Evolutionary conservation across 53 echinoderm and acorn worm species (phyloP), one percentile per base, ranked within the genome.

Genomic region (Stichopus horrens): DNA sequence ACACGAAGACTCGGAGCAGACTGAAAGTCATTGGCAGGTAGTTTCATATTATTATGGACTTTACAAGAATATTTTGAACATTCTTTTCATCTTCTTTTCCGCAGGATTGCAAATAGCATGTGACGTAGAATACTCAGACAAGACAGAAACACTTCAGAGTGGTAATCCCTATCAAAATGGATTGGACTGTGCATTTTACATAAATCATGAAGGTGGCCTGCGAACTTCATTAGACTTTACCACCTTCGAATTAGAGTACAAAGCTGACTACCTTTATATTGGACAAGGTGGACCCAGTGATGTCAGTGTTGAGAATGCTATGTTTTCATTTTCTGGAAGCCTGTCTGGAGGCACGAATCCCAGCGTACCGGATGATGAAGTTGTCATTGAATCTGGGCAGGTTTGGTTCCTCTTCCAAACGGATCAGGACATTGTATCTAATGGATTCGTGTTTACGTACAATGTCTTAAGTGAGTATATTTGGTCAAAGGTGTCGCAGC

Each of bases 391-490:
- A 59, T 77, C 79, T 18, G 88, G 67, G 7, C 22, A 78, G 0
- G 58, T 87, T 4, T 91, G 91, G 91, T 91, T 91, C 86, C 65
- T 87, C 22, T 91, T 91, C 66, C 9, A 19, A 4, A 53, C 88
- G 18, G 91, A 91, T 88, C 52, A 68, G 8, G 88, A 78, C 55
- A n/a, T 79, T n/a, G 6, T 2, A 10, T 0, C 10, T 7, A 23
- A 9, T 58, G 91, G 91, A 9, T 91, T 88, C 57, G 53, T 4
- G 19, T 66, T 91, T 14, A 79, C 58, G 0, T 91, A 88, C 57
- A 56, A n/a, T 21, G 57, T 55, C 4, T 54, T 9, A n/a, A 57
- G 87, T 87, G 23, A 87, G 87, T 74, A 13, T 13, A 71, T 71
- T 71, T 37, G 37, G 71, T 71, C 4, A 71, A 4, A 71, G 18